Percentiles rank a stretch among this genome's conserved stretches.
These are phyloP conservation scores for Sebastes matsubarae DNA, from an alignment of 2,797 vertebrate species.

Conservation along the genomic window DNA sequence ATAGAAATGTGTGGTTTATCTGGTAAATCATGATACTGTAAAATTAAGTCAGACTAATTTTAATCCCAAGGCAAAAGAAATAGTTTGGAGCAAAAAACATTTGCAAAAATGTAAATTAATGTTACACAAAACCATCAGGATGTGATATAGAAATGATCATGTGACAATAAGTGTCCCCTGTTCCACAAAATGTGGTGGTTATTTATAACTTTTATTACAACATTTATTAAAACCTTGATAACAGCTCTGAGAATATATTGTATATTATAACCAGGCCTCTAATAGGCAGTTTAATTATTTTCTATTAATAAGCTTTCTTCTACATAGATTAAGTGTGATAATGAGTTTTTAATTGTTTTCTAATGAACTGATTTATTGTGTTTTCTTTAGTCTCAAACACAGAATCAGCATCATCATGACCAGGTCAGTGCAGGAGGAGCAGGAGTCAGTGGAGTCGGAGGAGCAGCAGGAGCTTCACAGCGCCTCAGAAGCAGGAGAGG, in stretches of 20 bases:
- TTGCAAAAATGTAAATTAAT: neutral
- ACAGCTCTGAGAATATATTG: neutral
- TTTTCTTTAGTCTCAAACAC: slow-evolving; percentile 36
- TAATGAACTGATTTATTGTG: neutral
- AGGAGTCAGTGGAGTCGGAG: slow-evolving; percentile 83
- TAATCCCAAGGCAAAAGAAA: neutral
- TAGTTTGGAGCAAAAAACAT: neutral
- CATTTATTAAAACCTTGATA: neutral
- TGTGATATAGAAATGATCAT: neutral
- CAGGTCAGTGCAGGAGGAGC: slow-evolving; percentile 91
- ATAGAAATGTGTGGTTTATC: neutral
- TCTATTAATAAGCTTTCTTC: neutral
- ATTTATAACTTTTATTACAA: neutral
- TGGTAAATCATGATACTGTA: neutral
- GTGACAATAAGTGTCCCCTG: neutral
- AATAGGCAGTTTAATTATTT: neutral
- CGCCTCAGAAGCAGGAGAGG: slow-evolving; percentile 65
- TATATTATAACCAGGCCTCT: neutral
- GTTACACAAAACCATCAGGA: neutral
- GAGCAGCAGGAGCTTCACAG: slow-evolving; percentile 73
- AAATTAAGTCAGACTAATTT: neutral
- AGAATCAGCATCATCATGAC: slow-evolving; percentile 90
- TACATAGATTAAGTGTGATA: neutral
- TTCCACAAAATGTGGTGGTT: neutral
- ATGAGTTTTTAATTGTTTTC: neutral